Evolutionary conservation across 2,888 invertebrate genomes (phyloP).

Genomic region (Ryuthela nishihirai): DNA sequence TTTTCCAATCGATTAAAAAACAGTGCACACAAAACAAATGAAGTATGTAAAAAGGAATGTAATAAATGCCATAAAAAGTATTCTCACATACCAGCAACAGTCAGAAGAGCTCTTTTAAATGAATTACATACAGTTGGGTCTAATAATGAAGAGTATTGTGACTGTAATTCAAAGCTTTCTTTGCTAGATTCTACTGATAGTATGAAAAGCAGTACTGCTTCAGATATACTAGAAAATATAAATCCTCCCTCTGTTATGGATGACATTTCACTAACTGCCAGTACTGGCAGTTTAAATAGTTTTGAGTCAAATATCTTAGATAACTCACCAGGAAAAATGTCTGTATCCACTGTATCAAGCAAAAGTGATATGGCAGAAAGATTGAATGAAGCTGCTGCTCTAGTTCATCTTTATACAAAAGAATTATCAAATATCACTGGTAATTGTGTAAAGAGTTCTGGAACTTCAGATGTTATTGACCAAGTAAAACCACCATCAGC

Average conservation of each 20-base stretch:
- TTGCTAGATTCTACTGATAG: conserved; percentile 59
- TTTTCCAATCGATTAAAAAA: conserved; percentile 19
- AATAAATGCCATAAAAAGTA: background rate
- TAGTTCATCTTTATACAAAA: conserved; percentile 42
- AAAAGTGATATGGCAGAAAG: conserved; percentile 56
- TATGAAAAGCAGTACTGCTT: conserved; percentile 79
- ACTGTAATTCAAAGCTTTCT: too few relatives aligned
- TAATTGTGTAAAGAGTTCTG: conserved; percentile 49
- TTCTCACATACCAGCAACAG: conserved; percentile 31
- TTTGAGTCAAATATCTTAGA: conserved; percentile 27
- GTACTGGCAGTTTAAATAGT: conserved; percentile 47
- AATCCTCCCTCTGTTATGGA: conserved; percentile 70
- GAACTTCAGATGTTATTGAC: conserved; percentile 57
- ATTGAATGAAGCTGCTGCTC: conserved; percentile 42
- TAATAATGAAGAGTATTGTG: too few relatives aligned
- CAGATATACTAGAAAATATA: conserved; percentile 69
- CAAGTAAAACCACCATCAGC: conserved; percentile 67
- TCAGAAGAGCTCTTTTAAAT: conserved; percentile 24
- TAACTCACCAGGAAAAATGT: conserved; percentile 2
- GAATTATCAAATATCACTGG: conserved; percentile 49
- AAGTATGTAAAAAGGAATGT: background rate
- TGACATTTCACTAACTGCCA: conserved; percentile 55
- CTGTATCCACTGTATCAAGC: background rate
- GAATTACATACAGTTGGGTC: too few relatives aligned
- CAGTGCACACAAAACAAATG: background rate